Conservation (phyloP, 2,113 vertebrate genomes). For the Chamaetylas fuelleborni region DNA sequence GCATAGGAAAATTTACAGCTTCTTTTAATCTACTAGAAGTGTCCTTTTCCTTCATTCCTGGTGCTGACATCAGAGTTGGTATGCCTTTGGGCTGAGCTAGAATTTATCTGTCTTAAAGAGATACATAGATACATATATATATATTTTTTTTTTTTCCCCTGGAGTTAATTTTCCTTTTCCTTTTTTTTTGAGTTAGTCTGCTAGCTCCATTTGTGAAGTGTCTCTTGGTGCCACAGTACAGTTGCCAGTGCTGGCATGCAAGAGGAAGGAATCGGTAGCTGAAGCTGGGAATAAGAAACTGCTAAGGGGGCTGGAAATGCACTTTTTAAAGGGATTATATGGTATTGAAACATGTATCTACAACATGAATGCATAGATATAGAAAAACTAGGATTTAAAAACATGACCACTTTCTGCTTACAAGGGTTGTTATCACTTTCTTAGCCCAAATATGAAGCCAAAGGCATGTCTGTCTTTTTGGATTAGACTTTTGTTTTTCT, state of each 20-base stretch:
- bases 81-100: not conserved
- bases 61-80: not conserved
- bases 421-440: not conserved
- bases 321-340: not conserved
- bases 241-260: not conserved
- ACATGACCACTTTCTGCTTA: not conserved
- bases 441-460: not conserved
- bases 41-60: not conserved
- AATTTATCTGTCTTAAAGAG: not conserved
- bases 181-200: not conserved
- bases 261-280: not conserved
- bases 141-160: accelerated
- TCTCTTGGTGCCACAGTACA: not conserved
- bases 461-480: accelerated
- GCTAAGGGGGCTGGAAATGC: not conserved
- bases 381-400: not conserved
- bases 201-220: not conserved
- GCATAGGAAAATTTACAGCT: not conserved
- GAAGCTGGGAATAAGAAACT: not conserved
- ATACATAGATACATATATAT: not conserved
- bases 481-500: not conserved
- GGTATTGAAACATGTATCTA: not conserved
- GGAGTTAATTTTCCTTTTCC: not conserved
- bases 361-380: not conserved
- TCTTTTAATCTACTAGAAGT: not conserved